phyloP scores from a whole-genome alignment of 2,113 vertebrate genomes.

The Rana temporaria region DNA sequence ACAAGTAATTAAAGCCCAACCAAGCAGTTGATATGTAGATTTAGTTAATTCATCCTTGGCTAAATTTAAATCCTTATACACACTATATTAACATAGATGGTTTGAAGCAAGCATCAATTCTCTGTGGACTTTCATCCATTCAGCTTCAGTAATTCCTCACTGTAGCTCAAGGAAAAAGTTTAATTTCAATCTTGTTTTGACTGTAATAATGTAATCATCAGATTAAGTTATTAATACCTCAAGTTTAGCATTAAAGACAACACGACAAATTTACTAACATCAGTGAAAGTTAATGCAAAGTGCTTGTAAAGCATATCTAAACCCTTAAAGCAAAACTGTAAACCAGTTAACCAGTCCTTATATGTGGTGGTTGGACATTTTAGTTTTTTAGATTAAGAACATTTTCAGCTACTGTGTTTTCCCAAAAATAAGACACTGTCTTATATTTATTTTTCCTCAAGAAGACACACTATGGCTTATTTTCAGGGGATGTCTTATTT shows the following conservation, averaged over 20 bases:
- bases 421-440: too few relatives aligned
- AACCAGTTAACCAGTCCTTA: too few relatives aligned
- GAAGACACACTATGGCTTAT: too few relatives aligned
- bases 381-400: too few relatives aligned
- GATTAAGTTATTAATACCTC: background rate
- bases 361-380: too few relatives aligned
- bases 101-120: constrained; percentile 31
- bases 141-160: constrained; percentile 20
- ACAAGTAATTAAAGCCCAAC: constrained; percentile 27
- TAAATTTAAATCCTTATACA: constrained; percentile 16
- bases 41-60: constrained; percentile 11
- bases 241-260: background rate
- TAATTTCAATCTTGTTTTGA: background rate
- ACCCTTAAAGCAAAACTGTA: too few relatives aligned
- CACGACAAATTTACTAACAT: too few relatives aligned
- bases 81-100: constrained; percentile 36
- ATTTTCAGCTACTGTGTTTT: too few relatives aligned
- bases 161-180: constrained; percentile 12
- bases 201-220: constrained; percentile 7
- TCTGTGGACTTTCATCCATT: constrained; percentile 6
- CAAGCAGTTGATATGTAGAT: constrained; percentile 32
- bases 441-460: too few relatives aligned
- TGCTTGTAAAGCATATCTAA: too few relatives aligned
- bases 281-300: too few relatives aligned
- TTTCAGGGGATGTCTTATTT: too few relatives aligned